Conservation (phyloP, 2,888 invertebrate species). For the Barypeithes pellucidus region DNA sequence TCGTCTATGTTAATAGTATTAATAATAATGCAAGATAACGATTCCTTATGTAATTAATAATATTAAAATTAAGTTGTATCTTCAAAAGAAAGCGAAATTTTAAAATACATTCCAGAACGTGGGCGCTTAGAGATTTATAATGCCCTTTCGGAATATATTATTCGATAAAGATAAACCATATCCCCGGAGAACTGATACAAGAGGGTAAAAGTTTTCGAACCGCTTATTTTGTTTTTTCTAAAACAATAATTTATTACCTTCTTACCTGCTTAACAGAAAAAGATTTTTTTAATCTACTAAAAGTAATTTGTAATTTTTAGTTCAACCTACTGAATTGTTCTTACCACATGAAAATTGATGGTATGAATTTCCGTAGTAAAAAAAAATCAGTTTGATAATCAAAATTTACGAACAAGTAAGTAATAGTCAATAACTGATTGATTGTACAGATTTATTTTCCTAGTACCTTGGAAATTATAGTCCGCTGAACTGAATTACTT, state of each 20-base stretch:
- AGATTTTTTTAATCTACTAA: not conserved
- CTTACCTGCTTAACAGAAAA: not conserved
- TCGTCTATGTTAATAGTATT: not conserved
- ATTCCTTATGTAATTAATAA: too few species aligned
- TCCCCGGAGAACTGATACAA: conserved; percentile 27
- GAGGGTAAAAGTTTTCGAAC: conserved; percentile 28
- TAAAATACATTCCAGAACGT: conserved; percentile 43
- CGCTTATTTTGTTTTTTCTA: conserved; percentile 23
- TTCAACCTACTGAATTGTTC: not conserved
- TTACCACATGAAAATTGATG: too few species aligned
- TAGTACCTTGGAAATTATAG: conserved; percentile 37
- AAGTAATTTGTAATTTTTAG: too few species aligned
- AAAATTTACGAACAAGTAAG: too few species aligned
- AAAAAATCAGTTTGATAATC: too few species aligned
- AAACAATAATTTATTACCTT: conserved; percentile 30
- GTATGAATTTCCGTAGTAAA: too few species aligned
- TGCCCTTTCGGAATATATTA: conserved; percentile 45
- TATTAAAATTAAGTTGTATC: conserved; percentile 22
- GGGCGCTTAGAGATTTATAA: conserved; percentile 41
- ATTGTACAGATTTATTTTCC: conserved; percentile 24
- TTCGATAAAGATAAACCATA: conserved; percentile 48
- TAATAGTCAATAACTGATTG: too few species aligned
- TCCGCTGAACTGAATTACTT: conserved; percentile 37
- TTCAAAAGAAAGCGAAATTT: conserved; percentile 39
- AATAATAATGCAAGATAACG: too few species aligned